phyloP scores from a whole-genome alignment of 1,140 invertebrate genomes.

The Potamilus streckersoni region DNA sequence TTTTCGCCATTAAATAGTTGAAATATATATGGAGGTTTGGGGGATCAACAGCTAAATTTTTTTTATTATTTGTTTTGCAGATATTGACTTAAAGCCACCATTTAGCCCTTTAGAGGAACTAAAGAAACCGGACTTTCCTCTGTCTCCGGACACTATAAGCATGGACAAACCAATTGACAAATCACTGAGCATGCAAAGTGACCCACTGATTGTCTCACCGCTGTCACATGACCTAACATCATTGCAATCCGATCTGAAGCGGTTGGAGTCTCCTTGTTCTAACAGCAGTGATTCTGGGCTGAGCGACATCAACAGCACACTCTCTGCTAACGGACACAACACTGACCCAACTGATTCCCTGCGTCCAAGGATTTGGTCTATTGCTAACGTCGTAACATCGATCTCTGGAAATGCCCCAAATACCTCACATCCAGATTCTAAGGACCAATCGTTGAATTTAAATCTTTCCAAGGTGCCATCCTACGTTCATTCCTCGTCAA shows the following conservation, averaged over 20 bases:
- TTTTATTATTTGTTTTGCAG: too few relatives aligned
- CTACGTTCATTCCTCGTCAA: slow-evolving; percentile 4
- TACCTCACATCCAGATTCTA: slow-evolving; percentile 2
- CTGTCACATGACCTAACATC: slow-evolving; percentile 9
- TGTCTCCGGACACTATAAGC: too few relatives aligned
- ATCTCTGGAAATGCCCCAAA: slow-evolving; percentile 69
- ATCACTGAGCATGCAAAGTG: too few relatives aligned
- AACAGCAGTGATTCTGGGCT: slow-evolving; percentile 63
- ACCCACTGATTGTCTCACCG: too few relatives aligned
- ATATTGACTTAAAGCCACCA: too few relatives aligned
- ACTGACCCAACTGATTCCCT: slow-evolving; percentile 65
- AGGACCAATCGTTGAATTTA: slow-evolving; percentile 28
- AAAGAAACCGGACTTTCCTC: too few relatives aligned
- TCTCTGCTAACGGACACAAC: slow-evolving; percentile 36
- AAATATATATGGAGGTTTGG: too few relatives aligned
- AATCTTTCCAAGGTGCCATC: slow-evolving; percentile 15
- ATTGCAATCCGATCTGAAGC: slow-evolving; percentile 33
- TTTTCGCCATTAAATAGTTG: too few relatives aligned
- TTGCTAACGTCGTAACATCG: slow-evolving; percentile 96
- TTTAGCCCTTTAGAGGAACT: too few relatives aligned
- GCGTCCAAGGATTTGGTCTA: slow-evolving; percentile 97
- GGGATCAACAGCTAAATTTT: too few relatives aligned
- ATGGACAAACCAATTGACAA: too few relatives aligned
- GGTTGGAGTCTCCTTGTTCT: slow-evolving; percentile 59
- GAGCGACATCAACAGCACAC: slow-evolving; percentile 56